A percentile compares a stretch with the other conserved stretches of the same genome.
phyloP scores from a whole-genome alignment of 2,797 vertebrate genomes.

The Cetoscarus ocellatus region DNA sequence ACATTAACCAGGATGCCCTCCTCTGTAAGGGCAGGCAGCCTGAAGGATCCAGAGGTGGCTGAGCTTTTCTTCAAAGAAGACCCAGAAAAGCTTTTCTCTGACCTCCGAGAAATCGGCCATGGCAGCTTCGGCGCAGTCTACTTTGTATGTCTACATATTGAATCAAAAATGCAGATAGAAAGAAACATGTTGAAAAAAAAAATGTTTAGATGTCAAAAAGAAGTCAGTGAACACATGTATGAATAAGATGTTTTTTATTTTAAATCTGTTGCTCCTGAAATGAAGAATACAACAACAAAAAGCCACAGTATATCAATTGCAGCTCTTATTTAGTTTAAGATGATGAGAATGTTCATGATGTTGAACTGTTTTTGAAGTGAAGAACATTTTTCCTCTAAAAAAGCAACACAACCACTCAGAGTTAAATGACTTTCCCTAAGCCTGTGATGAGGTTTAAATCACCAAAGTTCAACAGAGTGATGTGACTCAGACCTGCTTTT shows the following conservation, averaged over 20 bases:
- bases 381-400: too few species aligned
- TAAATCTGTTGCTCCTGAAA: neutral
- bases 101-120: constrained; percentile 99
- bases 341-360: neutral
- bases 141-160: constrained; percentile 88
- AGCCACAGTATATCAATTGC: neutral
- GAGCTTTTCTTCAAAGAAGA: constrained; percentile 99
- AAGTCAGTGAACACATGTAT: neutral
- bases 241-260: neutral
- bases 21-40: constrained; percentile 96
- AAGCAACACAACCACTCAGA: too few species aligned
- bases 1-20: constrained; percentile 93
- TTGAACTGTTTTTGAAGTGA: too few species aligned
- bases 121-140: constrained; percentile 99
- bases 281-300: constrained; percentile 1
- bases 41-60: constrained; percentile 97
- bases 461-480: too few species aligned
- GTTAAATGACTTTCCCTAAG: too few species aligned
- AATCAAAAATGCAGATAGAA: neutral
- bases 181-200: neutral
- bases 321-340: neutral
- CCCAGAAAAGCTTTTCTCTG: constrained; percentile 97
- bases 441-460: neutral
- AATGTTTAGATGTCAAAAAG: neutral
- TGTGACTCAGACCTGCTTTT: too few species aligned